Percentiles rank a stretch among this genome's conserved stretches.
These are phyloP conservation scores for Urocynchramus pylzowi DNA, from an alignment of 2,113 vertebrate species.

Conservation along the genomic window DNA sequence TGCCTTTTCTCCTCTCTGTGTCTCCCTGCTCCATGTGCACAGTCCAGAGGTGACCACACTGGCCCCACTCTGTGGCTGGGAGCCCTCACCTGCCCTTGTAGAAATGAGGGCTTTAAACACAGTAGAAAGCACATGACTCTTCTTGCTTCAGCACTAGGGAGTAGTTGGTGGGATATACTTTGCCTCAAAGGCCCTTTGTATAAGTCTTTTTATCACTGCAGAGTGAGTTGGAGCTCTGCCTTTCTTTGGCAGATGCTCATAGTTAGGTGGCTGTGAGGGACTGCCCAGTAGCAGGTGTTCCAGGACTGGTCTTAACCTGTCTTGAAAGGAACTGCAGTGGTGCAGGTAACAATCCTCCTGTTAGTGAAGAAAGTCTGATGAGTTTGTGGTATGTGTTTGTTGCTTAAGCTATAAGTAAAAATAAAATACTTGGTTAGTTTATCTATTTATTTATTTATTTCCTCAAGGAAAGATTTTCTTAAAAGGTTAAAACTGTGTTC, in stretches of 20 bases:
- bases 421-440: not conserved
- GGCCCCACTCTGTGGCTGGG: not conserved
- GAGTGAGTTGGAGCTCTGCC: not conserved
- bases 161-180: not conserved
- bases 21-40: fast-evolving
- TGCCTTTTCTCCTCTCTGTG: not conserved
- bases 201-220: not conserved
- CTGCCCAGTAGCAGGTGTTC: not conserved
- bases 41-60: fast-evolving
- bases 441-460: not conserved
- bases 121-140: not conserved
- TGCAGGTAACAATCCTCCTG: not conserved
- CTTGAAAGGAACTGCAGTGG: not conserved
- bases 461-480: not conserved
- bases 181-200: not conserved
- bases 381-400: not conserved
- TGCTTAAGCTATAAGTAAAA: not conserved
- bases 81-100: not conserved
- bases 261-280: not conserved
- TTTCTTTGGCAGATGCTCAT: not conserved
- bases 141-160: not conserved
- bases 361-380: not conserved
- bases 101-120: not conserved
- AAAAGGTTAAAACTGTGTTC: not conserved
- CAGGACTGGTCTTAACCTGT: not conserved